These are phyloP conservation scores for Euclidia mi DNA, from an alignment of 2,888 invertebrate species.

Conservation along the genomic window DNA sequence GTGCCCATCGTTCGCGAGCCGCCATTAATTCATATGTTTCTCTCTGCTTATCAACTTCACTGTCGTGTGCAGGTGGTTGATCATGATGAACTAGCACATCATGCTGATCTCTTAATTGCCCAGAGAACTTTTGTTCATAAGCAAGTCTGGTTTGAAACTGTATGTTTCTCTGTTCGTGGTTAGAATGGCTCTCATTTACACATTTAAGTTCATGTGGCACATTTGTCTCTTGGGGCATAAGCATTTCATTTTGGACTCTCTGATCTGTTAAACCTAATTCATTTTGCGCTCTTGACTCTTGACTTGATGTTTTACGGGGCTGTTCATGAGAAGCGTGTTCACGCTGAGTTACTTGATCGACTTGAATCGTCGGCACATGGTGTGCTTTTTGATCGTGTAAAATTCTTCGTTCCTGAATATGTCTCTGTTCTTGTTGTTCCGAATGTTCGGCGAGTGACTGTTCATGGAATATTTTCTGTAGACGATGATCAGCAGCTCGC, in stretches of 20 bases:
- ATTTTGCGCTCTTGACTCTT: neutral
- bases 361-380: too few species aligned
- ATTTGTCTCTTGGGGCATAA: neutral
- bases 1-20: too few species aligned
- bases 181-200: neutral
- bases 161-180: neutral
- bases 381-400: neutral
- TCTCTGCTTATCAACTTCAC: too few species aligned
- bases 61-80: too few species aligned
- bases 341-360: too few species aligned
- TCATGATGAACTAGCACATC: too few species aligned
- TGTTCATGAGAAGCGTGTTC: too few species aligned
- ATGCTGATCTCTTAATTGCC: too few species aligned
- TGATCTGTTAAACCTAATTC: neutral
- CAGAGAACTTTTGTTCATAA: neutral
- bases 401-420: neutral
- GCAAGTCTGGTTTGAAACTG: neutral
- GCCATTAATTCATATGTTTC: too few species aligned
- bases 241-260: neutral
- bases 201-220: neutral
- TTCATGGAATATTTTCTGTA: neutral
- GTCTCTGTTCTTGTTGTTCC: constrained; percentile 1
- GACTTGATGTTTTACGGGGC: neutral
- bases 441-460: neutral
- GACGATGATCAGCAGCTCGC: neutral